Conservation (phyloP, 30 jellyfish, hydroid and myxozoan genomes). For the Aurelia aurita region DNA sequence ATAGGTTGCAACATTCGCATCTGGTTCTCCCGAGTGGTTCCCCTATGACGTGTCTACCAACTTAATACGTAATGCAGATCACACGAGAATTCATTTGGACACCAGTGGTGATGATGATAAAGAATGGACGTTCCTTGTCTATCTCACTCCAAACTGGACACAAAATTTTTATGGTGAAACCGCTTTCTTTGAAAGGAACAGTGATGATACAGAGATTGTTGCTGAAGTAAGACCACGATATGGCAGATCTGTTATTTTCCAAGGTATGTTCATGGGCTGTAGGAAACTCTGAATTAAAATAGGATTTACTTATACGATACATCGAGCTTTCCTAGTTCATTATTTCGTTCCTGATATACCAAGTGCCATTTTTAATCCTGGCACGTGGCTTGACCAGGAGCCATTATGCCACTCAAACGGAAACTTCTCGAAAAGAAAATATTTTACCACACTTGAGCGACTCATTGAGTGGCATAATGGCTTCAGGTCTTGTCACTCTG, state of each 20-base stretch:
- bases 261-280: conserved; percentile 44
- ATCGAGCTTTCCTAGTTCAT: no score
- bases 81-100: conserved; percentile 87
- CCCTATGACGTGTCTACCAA: conserved; percentile 94
- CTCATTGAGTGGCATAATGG: no score
- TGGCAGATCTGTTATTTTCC: conserved; percentile 90
- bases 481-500: no score
- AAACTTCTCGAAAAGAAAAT: no score
- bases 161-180: conserved; percentile 91
- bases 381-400: no score
- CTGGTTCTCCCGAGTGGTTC: conserved; percentile 85
- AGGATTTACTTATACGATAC: no score
- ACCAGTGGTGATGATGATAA: conserved; percentile 53
- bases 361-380: no score
- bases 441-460: no score
- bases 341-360: no score
- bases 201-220: conserved; percentile 88
- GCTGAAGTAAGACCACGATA: conserved; percentile 93
- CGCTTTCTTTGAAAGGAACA: conserved; percentile 79
- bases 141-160: conserved; percentile 91
- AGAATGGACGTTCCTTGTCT: conserved; percentile 89
- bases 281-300: no score
- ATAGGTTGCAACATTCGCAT: conserved; percentile 77
- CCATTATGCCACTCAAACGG: no score
- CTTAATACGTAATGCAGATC: conserved; percentile 91